Base-by-base conservation (phyloP, 2,113 vertebrate genomes). In the Nyctereutes procyonoides region DNA sequence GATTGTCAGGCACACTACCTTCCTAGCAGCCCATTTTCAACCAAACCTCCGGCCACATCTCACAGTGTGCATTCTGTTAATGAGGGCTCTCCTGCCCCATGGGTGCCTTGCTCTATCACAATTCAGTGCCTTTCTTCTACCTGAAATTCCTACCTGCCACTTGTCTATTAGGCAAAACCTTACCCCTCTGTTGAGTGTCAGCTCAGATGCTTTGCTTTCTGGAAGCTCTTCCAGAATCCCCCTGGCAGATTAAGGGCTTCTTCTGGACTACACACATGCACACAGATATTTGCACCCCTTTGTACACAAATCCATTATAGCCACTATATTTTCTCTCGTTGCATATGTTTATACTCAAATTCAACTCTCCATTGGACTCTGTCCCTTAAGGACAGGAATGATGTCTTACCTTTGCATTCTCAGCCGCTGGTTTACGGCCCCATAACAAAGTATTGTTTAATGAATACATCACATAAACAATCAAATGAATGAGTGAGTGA, bases 101-200 rank as follows among this genome's bases (percentile, higher is more conserved):
- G 14, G 28, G 15, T 3, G 1, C 51, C n/a, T 55, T n/a, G 6
- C 58, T 16, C 1, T 38, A n/a, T 28, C 35, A 38, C n/a, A 0
- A 12, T 10, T 83, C 56, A 12, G 35, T 51, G 62, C 3, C 35
- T 56, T 71, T 22, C 13, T 76, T 24, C 56, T 43, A 10, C 10
- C 7, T 16, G 67, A 88, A 43, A 87, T 38, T 19, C 24, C 43
- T 7, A 9, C 16, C 35, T 12, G 30, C 28, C 20, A 43, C 14
- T 81, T 76, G 28, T n/a, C 51, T 22, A 53, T 22, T 62, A 74
- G 71, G 69, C 32, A 32, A 62, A 93, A 67, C 43, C 32, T 60
- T 60, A n/a, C 32, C 22, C 67, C 74, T 35, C 38, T 55, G 63
- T 5, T 0, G 8, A 62, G 56, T 32, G 65, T 82, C 53, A 69